These are phyloP conservation scores for Podargus strigoides DNA, from an alignment of 2,797 vertebrate genomes.

Conservation along the genomic window DNA sequence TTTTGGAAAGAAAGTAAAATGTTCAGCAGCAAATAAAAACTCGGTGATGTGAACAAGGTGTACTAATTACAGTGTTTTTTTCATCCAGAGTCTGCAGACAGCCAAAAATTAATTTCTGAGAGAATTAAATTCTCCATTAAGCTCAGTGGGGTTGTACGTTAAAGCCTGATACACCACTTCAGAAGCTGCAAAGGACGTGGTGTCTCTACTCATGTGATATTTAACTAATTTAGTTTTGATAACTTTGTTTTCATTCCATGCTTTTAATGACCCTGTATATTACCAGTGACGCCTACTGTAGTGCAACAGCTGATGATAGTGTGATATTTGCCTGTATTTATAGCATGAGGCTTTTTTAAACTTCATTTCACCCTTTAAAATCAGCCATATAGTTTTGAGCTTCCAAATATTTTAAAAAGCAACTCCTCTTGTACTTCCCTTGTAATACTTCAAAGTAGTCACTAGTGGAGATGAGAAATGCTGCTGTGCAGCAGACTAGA, in stretches of 20 bases:
- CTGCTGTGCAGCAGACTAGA: background rate
- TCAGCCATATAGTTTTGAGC: background rate
- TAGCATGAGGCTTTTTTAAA: background rate
- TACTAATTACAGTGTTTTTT: slow-evolving; percentile 36
- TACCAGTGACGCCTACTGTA: background rate
- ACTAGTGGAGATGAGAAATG: background rate
- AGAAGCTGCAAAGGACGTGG: background rate
- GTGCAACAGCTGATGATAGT: background rate
- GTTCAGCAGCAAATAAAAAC: background rate
- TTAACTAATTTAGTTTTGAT: background rate
- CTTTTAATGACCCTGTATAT: background rate
- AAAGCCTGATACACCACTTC: background rate
- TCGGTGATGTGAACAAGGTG: background rate
- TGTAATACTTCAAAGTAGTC: background rate
- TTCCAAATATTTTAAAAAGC: background rate
- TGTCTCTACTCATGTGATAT: fast-evolving
- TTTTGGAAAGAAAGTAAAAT: background rate
- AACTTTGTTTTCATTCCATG: background rate
- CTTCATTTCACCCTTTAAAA: background rate
- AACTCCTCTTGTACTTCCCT: background rate
- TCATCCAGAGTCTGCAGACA: slow-evolving; percentile 33
- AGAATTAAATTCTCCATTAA: slow-evolving; percentile 37
- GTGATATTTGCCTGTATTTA: background rate
- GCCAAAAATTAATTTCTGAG: slow-evolving; percentile 39
- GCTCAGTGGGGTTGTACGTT: background rate